Conservation (phyloP, 2,797 vertebrate genomes). For the Tangara arthus region DNA sequence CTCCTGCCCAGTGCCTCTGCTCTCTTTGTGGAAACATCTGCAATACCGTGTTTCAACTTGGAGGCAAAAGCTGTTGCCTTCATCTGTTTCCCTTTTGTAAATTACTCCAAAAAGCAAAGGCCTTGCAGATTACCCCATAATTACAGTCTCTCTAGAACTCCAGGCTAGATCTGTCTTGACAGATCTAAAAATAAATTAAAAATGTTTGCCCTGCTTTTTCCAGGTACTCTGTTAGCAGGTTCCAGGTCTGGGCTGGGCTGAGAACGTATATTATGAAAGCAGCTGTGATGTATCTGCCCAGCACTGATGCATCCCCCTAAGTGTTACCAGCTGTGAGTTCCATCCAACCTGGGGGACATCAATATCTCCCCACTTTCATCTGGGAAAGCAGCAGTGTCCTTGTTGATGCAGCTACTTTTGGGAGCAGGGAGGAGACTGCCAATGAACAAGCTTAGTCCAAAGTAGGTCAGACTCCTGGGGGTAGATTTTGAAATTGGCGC, state of each 20-base stretch:
- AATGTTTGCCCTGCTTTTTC: background rate
- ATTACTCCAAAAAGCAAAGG: background rate
- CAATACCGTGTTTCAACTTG: background rate
- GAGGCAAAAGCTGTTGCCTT: background rate
- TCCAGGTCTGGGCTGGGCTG: background rate
- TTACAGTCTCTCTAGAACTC: background rate
- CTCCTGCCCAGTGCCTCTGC: background rate
- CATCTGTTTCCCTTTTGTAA: background rate
- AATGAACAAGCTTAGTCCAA: background rate
- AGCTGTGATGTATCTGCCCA: background rate
- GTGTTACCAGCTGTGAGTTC: background rate
- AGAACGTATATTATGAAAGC: background rate
- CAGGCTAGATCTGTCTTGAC: background rate
- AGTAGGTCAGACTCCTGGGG: background rate
- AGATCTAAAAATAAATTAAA: background rate
- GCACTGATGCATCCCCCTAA: background rate
- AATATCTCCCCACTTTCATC: background rate
- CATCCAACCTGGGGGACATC: background rate
- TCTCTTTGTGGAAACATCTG: background rate
- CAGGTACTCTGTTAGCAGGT: background rate
- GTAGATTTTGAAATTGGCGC: background rate
- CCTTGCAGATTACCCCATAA: background rate
- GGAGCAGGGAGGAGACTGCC: background rate
- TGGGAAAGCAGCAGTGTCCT: background rate
- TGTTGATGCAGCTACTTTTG: background rate